These are phyloP conservation scores for Drosophila sucinea DNA, from an alignment of 1,140 invertebrate genomes.

Conservation along the genomic window DNA sequence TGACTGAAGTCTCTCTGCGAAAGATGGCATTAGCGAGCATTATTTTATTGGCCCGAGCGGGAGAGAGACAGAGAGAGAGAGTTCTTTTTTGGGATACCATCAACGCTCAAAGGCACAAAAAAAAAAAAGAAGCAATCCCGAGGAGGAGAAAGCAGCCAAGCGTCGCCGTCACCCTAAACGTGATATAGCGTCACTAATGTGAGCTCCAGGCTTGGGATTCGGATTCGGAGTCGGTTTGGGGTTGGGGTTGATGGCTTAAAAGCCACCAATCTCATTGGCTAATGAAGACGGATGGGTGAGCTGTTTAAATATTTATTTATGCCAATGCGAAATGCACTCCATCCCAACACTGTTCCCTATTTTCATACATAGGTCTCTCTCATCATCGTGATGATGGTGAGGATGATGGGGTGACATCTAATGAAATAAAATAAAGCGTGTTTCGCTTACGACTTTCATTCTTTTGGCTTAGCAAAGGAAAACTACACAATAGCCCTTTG, in stretches of 20 bases:
- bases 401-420: constrained; percentile 17
- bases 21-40: constrained; percentile 26
- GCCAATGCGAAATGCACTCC: constrained; percentile 11
- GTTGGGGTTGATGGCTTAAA: constrained; percentile 10
- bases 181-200: constrained; percentile 20
- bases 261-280: constrained; percentile 37
- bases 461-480: not conserved
- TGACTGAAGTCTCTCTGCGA: constrained; percentile 55
- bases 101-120: not conserved
- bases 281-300: constrained; percentile 60
- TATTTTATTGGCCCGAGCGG: not conserved
- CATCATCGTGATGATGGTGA: not conserved
- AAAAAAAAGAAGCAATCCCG: no score
- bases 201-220: constrained; percentile 6
- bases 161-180: not conserved
- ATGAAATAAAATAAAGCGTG: constrained; percentile 22
- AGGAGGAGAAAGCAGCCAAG: not conserved
- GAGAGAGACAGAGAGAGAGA: no score
- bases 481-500: constrained; percentile 8
- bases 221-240: not conserved
- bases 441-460: not conserved
- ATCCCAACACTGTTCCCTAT: not conserved
- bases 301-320: constrained; percentile 55
- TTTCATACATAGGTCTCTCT: not conserved
- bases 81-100: not conserved